Base-by-base conservation (phyloP, 1,140 invertebrate genomes). In the Gonioctena quinquepunctata region DNA sequence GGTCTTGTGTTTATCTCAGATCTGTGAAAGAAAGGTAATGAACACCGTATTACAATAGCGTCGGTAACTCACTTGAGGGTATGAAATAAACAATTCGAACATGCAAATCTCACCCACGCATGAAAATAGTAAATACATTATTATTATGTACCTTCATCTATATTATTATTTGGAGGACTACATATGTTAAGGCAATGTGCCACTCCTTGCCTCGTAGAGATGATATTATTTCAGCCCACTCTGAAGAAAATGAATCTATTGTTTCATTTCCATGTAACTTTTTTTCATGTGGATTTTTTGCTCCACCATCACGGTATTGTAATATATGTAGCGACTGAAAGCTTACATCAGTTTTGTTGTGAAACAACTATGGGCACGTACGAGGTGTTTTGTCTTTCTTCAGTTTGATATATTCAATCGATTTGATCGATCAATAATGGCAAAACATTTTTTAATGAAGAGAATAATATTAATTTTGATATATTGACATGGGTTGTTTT, bases 141-240 rank as follows among this genome's bases (percentile, higher is more conserved):
- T 71, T 73, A 73, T 73, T 73, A 73, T 73, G 62, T 73, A 48
- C 25, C 72, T 73, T 73, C 69, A 73, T 73, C 72, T 70, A 69
- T 70, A 67, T 73, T 73, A 73, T 73, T 73, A 73, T 70, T 66
- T 49, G 56, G 25, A 69, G 68, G 33, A 26, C 26, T 61, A 73
- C 68, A 70, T 73, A 69, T 73, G 72, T 73, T 70, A 60, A 66
- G 19, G 42, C 54, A 25, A 13, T 21, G 62, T 56, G 67, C 68
- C 72, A 70, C 72, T 70, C 72, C 72, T 70, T 65, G 48, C 28
- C 63, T 27, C 48, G 67, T 68, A 49, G 65, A 68, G 66, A 70
- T 70, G 69, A 70, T 70, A 70, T 70, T 70, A 70, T 66, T 70
- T 66, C 61, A 57, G 63, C 69, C 69, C 64, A 70, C 68, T 25